Base-by-base conservation (phyloP, 2,113 vertebrate species). In the Bufo gargarizans region DNA sequence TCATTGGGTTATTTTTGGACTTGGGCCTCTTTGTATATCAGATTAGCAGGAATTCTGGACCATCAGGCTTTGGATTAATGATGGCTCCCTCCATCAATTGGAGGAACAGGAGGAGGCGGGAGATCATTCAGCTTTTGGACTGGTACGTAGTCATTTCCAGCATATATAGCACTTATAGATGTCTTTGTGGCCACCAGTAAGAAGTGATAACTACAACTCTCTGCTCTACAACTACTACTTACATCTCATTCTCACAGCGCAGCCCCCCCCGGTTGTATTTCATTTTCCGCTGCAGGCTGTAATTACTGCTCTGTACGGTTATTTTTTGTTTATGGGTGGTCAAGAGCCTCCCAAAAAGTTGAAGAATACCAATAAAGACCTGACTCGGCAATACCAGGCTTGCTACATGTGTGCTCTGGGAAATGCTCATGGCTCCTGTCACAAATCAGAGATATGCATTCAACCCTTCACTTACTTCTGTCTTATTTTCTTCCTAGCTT, bases 271-370 rank as follows among this genome's bases (percentile, higher is more conserved):
- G 19, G 5, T 49, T 47, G 2, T 69, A 4, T 65, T n/a, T 67
- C 61, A 61, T 13, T 6, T 13, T 17, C 1, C 45, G n/a, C 43
- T 10, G 47, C 17, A 55, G 13, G 43, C 49, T 53, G n/a, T 22
- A 22, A 83, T 63, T n/a, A 55, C 20, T 43, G 22, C 78, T 61
- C 53, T 33, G 53, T 13, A 11, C 12, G 4, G 10, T 55, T 13
- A 56, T 61, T 45, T 16, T 50, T 69, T n/a, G 47, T 69, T 55
- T 84, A 71, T 65, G 63, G 63, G 82, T 84, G 82, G 82, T 71
- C 63, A 55, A 22, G 6, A 81, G 19, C 13, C 4, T 80, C 19
- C 50, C 6, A 20, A 20, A 2, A 50, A 49, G 12, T 22, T 17
- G 3, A 58, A 45, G 56, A 45, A 78, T 20, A 22, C 8, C 0